phyloP scores from a whole-genome alignment of 1,140 invertebrate genomes.

The Pseudobourletiella spinata region DNA sequence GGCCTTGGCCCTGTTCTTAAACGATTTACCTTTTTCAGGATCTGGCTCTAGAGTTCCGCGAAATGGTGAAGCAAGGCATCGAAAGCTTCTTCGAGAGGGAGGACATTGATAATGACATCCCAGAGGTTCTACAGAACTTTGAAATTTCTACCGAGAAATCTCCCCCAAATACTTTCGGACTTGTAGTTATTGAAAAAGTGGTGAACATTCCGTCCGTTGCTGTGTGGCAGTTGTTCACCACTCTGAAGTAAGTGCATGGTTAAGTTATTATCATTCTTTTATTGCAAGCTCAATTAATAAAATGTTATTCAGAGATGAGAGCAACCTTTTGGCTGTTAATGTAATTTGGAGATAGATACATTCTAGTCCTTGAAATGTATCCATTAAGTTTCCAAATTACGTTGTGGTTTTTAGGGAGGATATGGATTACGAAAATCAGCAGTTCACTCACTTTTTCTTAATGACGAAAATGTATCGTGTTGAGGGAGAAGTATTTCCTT shows the following conservation, averaged over 20 bases:
- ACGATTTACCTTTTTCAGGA: neutral
- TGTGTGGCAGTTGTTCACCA: neutral
- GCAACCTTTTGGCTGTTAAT: too few species aligned
- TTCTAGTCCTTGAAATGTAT: neutral
- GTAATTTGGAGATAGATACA: neutral
- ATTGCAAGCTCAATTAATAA: too few species aligned
- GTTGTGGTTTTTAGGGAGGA: neutral
- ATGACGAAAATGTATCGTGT: neutral
- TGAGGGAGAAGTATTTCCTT: neutral
- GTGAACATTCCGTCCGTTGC: neutral
- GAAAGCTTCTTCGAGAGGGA: neutral
- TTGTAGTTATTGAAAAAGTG: conserved; percentile 3
- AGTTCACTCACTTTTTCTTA: conserved; percentile 3
- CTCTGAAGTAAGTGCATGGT: neutral
- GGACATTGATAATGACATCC: neutral
- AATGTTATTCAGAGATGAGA: too few species aligned
- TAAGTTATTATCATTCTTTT: neutral
- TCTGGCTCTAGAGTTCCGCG: neutral
- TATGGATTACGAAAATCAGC: neutral
- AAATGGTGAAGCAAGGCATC: neutral
- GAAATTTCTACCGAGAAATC: neutral
- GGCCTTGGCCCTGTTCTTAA: neutral
- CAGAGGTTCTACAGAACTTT: neutral
- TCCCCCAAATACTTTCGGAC: neutral
- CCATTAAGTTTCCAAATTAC: neutral